Percentiles rank a stretch among this genome's conserved stretches.
Evolutionary conservation across 1,140 invertebrate species (phyloP).

Genomic region (Solenopsis fugax): DNA sequence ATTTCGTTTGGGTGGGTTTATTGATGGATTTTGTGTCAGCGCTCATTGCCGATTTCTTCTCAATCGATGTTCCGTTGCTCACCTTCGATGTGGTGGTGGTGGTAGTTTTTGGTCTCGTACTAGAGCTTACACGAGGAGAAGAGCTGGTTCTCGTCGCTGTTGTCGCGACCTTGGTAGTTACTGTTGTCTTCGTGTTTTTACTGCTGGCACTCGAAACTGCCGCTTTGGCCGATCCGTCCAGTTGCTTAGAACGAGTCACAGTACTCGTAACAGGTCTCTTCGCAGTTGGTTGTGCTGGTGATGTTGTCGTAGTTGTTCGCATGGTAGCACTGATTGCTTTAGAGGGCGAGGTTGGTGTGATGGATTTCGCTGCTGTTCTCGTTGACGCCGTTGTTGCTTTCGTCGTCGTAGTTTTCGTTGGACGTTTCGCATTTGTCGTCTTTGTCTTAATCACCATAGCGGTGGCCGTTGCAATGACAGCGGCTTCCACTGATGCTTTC

Average conservation of each 20-base stretch:
- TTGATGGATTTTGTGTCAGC: constrained; percentile 85
- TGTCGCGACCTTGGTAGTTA: constrained; percentile 50
- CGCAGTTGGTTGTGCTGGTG: constrained; percentile 76
- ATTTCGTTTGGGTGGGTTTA: constrained; percentile 67
- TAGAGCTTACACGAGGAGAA: constrained; percentile 49
- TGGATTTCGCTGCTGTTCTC: constrained; percentile 77
- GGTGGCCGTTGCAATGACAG: constrained; percentile 69
- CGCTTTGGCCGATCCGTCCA: constrained; percentile 66
- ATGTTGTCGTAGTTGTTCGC: constrained; percentile 68
- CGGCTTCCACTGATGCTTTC: constrained; percentile 67
- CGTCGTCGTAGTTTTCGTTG: constrained; percentile 5
- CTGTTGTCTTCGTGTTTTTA: constrained; percentile 75
- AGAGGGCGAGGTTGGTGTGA: constrained; percentile 79
- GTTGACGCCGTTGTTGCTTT: constrained; percentile 71
- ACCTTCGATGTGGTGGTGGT: constrained; percentile 34
- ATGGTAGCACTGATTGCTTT: constrained; percentile 76
- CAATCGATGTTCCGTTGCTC: constrained; percentile 50
- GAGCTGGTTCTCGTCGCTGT: constrained; percentile 51
- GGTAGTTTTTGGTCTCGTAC: constrained; percentile 78
- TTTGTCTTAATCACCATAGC: constrained; percentile 76
- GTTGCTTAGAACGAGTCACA: constrained; percentile 58
- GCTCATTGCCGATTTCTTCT: constrained; percentile 86
- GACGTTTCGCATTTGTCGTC: constrained; percentile 40
- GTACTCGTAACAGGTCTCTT: constrained; percentile 75
- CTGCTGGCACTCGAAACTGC: constrained; percentile 56